These are phyloP conservation scores for Artemisiospiza belli DNA, from an alignment of 2,113 vertebrate genomes.

Conservation along the genomic window DNA sequence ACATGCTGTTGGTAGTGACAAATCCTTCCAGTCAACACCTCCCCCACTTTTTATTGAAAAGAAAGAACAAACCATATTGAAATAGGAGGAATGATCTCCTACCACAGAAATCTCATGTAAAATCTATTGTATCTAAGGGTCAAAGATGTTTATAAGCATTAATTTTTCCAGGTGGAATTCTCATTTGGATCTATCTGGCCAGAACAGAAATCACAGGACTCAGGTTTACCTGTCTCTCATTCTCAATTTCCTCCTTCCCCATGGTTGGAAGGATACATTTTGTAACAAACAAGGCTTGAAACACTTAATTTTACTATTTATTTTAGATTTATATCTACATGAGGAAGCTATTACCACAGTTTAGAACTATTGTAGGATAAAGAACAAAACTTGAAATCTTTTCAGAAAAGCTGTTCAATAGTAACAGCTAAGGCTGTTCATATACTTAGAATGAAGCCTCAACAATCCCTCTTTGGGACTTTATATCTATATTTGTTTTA, in stretches of 20 bases:
- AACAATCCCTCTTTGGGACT: background rate
- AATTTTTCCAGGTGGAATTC: background rate
- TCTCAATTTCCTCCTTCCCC: background rate
- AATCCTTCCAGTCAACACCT: background rate
- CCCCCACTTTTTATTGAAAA: background rate
- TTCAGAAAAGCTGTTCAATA: background rate
- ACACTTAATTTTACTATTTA: constrained; percentile 17
- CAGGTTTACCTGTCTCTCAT: background rate
- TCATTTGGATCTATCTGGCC: background rate
- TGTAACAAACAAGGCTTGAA: constrained; percentile 14
- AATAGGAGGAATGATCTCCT: background rate
- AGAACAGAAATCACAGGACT: background rate
- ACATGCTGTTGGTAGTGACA: background rate
- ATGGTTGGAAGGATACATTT: background rate
- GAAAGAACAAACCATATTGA: background rate
- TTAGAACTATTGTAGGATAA: background rate
- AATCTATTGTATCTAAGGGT: background rate
- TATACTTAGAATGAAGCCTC: background rate
- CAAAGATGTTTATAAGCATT: background rate
- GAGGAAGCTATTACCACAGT: background rate
- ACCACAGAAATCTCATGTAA: background rate
- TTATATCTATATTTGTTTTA: background rate
- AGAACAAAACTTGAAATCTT: background rate
- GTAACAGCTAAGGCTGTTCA: background rate
- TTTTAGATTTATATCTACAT: constrained; percentile 21